A percentile compares a stretch with the other conserved stretches of the same genome.
phyloP scores from a whole-genome alignment of 2,888 invertebrate genomes.

The Cenopis cana region DNA sequence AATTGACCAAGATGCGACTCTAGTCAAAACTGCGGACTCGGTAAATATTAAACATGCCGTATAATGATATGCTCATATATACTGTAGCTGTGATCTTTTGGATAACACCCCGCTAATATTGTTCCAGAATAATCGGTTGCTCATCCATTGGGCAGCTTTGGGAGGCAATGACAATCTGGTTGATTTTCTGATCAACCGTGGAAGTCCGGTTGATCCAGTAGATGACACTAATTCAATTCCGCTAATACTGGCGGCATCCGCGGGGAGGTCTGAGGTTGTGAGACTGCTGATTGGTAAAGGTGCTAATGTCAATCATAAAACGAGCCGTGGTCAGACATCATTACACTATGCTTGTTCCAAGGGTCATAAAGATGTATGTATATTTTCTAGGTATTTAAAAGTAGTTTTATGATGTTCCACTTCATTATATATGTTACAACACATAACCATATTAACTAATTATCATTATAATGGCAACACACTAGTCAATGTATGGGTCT shows the following conservation, averaged over 20 bases:
- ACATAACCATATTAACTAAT: not conserved
- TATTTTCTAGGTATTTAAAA: not conserved
- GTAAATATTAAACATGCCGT: conserved; percentile 58
- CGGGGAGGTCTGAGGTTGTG: conserved; percentile 89
- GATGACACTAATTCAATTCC: conserved; percentile 93
- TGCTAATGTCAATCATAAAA: conserved; percentile 90
- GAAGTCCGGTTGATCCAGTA: conserved; percentile 87
- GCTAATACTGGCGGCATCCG: conserved; percentile 91
- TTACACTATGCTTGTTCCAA: conserved; percentile 95
- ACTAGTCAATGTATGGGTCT: too few species aligned
- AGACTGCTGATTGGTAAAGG: conserved; percentile 87
- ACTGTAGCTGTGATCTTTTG: too few species aligned
- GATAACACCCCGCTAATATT: not conserved
- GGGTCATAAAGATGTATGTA: conserved; percentile 88
- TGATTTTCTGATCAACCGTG: conserved; percentile 87
- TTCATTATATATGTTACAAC: not conserved
- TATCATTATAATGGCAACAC: too few species aligned
- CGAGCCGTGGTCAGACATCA: conserved; percentile 90
- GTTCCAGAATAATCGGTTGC: conserved; percentile 88
- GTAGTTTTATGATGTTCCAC: too few species aligned
- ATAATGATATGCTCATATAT: not conserved
- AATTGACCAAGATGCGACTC: conserved; percentile 80
- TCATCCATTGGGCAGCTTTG: conserved; percentile 92
- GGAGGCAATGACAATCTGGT: conserved; percentile 91
- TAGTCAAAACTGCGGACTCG: conserved; percentile 64